phyloP scores from a whole-genome alignment of 2,113 vertebrate genomes.

The Papio anubis region DNA sequence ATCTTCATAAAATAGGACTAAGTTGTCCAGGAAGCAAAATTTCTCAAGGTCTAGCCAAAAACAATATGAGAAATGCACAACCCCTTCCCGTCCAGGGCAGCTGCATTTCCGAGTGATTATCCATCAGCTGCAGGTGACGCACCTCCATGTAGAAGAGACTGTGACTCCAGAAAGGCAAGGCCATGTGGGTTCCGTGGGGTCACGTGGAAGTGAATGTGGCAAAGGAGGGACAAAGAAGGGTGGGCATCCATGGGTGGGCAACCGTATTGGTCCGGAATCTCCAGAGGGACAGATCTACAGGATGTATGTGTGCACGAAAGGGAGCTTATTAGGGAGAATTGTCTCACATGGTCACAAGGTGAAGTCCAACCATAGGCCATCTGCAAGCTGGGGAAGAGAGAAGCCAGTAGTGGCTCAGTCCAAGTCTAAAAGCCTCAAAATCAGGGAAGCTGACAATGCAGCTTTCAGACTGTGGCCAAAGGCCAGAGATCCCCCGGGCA shows the following conservation, averaged over 20 bases:
- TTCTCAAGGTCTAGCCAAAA: conserved; percentile 61
- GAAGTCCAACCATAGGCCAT: too few relatives aligned
- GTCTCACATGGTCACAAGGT: too few relatives aligned
- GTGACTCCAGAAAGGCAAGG: background rate
- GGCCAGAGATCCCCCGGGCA: too few relatives aligned
- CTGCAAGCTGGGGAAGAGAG: too few relatives aligned
- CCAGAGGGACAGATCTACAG: too few relatives aligned
- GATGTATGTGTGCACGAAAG: too few relatives aligned
- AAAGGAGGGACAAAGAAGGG: background rate
- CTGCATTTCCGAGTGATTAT: conserved; percentile 17
- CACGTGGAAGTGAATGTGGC: fast-evolving
- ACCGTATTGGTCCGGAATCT: too few relatives aligned
- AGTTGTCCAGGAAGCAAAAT: conserved; percentile 72
- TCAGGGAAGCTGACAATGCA: too few relatives aligned
- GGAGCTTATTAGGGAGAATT: too few relatives aligned
- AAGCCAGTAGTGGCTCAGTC: too few relatives aligned
- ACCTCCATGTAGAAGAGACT: background rate
- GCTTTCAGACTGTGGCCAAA: too few relatives aligned
- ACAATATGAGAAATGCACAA: background rate
- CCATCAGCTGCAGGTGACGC: background rate
- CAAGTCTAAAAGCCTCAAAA: too few relatives aligned
- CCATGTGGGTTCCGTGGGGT: background rate
- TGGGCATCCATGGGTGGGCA: background rate
- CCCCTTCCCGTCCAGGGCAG: background rate
- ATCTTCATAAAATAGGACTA: conserved; percentile 74